Evolutionary conservation across 2,888 invertebrate species (phyloP).

Genomic region (Cryptocephalus moraei): DNA sequence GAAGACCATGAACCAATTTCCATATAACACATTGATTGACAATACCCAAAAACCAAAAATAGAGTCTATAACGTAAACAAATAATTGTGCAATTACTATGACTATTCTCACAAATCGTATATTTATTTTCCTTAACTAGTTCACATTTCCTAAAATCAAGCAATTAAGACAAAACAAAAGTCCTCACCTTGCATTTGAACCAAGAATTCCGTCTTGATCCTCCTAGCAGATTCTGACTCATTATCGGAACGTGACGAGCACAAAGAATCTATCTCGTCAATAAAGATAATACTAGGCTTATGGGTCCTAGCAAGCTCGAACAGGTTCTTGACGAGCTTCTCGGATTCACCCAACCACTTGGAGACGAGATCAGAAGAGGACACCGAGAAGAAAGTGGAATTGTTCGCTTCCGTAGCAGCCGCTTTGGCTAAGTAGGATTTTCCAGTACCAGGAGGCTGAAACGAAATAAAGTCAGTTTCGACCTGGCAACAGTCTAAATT

Average conservation of each 20-base stretch:
- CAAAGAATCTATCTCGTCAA: conserved; percentile 96
- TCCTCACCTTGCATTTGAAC: conserved; percentile 92
- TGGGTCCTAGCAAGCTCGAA: conserved; percentile 91
- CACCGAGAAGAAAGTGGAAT: conserved; percentile 98
- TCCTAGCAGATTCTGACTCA: conserved; percentile 94
- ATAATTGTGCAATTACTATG: too few relatives aligned
- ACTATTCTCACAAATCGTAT: too few relatives aligned
- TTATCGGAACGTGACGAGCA: conserved; percentile 96
- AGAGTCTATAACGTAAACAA: too few relatives aligned
- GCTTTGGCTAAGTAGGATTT: conserved; percentile 99
- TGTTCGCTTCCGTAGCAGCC: conserved; percentile 99
- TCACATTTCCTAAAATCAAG: too few relatives aligned
- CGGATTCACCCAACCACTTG: conserved; percentile 99
- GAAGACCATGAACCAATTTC: too few relatives aligned
- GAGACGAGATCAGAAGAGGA: conserved; percentile 97
- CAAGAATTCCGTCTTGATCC: conserved; percentile 98
- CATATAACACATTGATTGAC: too few relatives aligned
- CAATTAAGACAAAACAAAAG: too few relatives aligned
- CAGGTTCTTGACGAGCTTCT: conserved; percentile 88
- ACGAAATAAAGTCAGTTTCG: background rate
- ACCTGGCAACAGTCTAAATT: background rate
- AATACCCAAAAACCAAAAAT: too few relatives aligned
- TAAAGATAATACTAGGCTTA: conserved; percentile 98
- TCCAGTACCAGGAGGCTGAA: conserved; percentile 94
- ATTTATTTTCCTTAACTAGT: too few relatives aligned